These are phyloP conservation scores for Halcyon leucocephala DNA, from an alignment of 2,797 vertebrate genomes.

Conservation along the genomic window DNA sequence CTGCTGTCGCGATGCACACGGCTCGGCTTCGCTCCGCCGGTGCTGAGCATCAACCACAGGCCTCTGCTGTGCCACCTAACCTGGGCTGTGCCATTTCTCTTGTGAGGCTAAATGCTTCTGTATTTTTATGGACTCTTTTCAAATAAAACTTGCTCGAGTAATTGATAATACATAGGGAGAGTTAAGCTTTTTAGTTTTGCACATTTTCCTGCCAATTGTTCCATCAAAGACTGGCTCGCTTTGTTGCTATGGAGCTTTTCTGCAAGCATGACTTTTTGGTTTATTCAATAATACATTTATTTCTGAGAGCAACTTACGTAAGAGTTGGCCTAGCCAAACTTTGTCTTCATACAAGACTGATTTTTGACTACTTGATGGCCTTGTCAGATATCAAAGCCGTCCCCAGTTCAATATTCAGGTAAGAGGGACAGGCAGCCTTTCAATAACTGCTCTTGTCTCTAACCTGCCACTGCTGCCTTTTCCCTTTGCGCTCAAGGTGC, in stretches of 20 bases:
- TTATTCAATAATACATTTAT: neutral
- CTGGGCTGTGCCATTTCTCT: neutral
- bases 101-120: neutral
- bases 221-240: neutral
- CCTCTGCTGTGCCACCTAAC: neutral
- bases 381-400: neutral
- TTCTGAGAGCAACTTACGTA: neutral
- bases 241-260: neutral
- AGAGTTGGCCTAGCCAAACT: neutral
- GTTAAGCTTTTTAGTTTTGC: slow-evolving; percentile 19
- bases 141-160: neutral
- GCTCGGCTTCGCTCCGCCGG: rapidly evolving
- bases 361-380: neutral
- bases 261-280: neutral
- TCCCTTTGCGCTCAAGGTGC: neutral
- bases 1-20: neutral
- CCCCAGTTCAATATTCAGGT: neutral
- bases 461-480: neutral
- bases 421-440: neutral
- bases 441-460: neutral
- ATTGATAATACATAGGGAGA: neutral
- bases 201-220: neutral
- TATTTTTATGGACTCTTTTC: no score
- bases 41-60: neutral
- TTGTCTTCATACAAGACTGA: neutral